Evolutionary conservation across 1,140 invertebrate genomes (phyloP).

Genomic region (Polypedilum pembai): DNA sequence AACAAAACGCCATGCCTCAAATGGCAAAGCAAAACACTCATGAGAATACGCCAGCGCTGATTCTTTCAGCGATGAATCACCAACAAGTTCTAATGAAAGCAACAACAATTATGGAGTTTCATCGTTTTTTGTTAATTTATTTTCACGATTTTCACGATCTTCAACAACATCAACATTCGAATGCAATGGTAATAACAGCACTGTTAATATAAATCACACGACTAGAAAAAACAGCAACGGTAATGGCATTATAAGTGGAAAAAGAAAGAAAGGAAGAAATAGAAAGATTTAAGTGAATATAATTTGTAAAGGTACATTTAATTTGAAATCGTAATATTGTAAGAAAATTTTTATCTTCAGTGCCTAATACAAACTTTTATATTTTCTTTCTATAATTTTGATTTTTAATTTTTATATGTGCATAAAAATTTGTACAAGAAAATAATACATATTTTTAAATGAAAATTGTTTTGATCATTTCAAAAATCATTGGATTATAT

Average conservation of each 20-base stretch:
- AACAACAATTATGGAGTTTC: neutral
- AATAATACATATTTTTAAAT: too few species aligned
- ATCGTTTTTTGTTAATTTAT: constrained; percentile 24
- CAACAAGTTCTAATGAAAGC: neutral
- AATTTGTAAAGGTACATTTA: neutral
- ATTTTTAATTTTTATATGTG: too few species aligned
- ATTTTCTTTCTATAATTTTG: too few species aligned
- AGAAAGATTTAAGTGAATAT: neutral
- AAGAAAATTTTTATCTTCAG: neutral
- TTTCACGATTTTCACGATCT: neutral
- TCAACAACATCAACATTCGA: neutral
- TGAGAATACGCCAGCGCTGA: constrained; percentile 41
- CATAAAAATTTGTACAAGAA: too few species aligned
- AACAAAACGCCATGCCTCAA: constrained; percentile 33
- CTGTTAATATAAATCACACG: neutral
- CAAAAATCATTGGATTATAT: too few species aligned
- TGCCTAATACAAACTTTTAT: neutral
- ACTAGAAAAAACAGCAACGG: neutral
- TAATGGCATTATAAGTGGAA: constrained; percentile 1
- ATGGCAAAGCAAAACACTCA: constrained; percentile 43
- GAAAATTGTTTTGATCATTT: too few species aligned
- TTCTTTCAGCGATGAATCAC: neutral
- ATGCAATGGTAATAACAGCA: neutral
- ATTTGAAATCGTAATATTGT: neutral
- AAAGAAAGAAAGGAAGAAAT: neutral